Evolutionary conservation across 2,113 vertebrate species (phyloP), one percentile per base, ranked within the genome.

Genomic region (Passer montanus): DNA sequence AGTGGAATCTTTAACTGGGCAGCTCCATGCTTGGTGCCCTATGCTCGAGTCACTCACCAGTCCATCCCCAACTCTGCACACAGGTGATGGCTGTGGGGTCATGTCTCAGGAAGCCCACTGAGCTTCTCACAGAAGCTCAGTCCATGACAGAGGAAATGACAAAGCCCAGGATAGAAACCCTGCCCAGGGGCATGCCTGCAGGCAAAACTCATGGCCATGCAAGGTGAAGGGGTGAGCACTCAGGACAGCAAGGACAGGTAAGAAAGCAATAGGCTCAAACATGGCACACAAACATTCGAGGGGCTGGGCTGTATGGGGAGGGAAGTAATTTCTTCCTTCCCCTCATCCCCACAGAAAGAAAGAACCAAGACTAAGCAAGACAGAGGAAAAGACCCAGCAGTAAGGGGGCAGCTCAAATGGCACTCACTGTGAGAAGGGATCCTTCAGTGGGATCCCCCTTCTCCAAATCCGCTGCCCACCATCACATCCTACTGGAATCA

Each of bases 41-140:
- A 20, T 0, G 0, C 44, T 69, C 0, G 0, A 64, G 28, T 44
- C 39, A 22, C 47, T 62, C 4, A 2, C 15, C 64, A 82, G 49
- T 10, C 53, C 30, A 37, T 20, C 11, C 63, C 27, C 30, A 46
- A 2, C 20, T 31, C 37, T 53, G 30, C 9, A 1, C 37, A 46
- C 23, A 70, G 35, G 35, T 56, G 14, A 30, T 18, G 26, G 19
- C 20, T 84, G 19, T 41, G 35, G 13, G 14, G 30, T 55, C 7
- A 1, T 30, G 16, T 39, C 21, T 60, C 39, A 66, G 82, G 23
- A 78, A 69, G 30, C 47, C 13, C 58, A 37, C 35, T 37, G 35
- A 37, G 35, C 35, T 37, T 37, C 35, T 37, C 35, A 64, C 19
- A 67, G 35, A 41, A 69, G 15, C 28, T 50, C 5, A 6, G 37